Conservation (phyloP, 2,888 invertebrate genomes). For the Drosophila formosana region DNA sequence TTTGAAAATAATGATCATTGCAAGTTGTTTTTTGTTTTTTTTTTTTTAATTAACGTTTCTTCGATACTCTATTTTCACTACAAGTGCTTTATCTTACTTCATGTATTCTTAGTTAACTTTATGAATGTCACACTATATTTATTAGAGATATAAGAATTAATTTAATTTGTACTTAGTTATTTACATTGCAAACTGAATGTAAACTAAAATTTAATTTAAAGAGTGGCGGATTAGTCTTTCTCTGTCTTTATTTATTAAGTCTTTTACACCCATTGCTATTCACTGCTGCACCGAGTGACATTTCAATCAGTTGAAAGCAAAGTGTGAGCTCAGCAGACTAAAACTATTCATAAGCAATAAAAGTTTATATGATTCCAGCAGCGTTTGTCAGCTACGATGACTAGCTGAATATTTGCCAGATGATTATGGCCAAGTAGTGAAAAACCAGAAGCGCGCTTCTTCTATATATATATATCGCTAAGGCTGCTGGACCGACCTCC, state of each 20-base stretch:
- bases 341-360: constrained; percentile 13
- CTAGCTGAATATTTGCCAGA: constrained; percentile 2
- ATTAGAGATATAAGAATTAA: too few species aligned
- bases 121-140: too few species aligned
- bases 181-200: too few species aligned
- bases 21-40: too few species aligned
- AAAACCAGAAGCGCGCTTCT: neutral
- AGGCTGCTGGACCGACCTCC: neutral
- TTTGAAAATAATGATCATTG: too few species aligned
- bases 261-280: neutral
- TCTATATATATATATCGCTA: neutral
- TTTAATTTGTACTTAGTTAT: too few species aligned
- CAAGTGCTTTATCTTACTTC: too few species aligned
- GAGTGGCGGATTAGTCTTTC: neutral
- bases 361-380: neutral
- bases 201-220: too few species aligned
- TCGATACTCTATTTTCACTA: too few species aligned
- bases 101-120: too few species aligned
- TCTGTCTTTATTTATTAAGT: neutral
- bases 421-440: neutral
- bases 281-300: neutral
- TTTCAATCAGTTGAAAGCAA: constrained; percentile 10
- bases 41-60: too few species aligned
- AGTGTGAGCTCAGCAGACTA: neutral
- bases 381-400: constrained; percentile 7